phyloP scores from a whole-genome alignment of 2,888 invertebrate genomes.

The Trichopria drosophilae region DNA sequence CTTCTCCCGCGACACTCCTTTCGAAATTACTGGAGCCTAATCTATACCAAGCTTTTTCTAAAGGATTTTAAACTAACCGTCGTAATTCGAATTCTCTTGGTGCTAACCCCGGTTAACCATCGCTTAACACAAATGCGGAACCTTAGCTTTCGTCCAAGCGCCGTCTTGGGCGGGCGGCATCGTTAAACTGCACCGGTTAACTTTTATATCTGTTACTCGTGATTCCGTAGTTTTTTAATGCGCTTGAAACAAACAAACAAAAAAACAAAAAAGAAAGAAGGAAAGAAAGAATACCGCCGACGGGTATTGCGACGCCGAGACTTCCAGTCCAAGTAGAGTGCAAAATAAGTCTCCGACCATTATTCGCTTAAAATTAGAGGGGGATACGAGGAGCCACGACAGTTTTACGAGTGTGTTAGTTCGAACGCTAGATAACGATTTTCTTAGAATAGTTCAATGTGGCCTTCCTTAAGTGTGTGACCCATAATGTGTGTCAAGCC shows the following conservation, averaged over 20 bases:
- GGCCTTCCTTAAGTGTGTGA: conserved; percentile 56
- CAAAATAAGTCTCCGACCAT: conserved; percentile 29
- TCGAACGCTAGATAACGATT: conserved; percentile 49
- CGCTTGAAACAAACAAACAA: conserved; percentile 33
- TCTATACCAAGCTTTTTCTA: conserved; percentile 31
- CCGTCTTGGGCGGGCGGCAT: conserved; percentile 1
- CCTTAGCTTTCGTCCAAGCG: conserved; percentile 14
- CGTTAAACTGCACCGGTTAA: conserved; percentile 31
- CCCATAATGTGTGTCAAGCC: conserved; percentile 45
- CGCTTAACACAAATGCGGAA: conserved; percentile 20
- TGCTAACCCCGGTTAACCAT: conserved; percentile 34
- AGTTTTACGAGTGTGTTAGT: conserved; percentile 43
- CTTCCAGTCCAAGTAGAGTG: conserved; percentile 32
- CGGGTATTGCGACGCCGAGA: conserved; percentile 24
- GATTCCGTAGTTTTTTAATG: conserved; percentile 48
- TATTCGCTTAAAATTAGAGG: conserved; percentile 34
- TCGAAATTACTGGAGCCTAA: conserved; percentile 22
- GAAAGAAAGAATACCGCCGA: conserved; percentile 5
- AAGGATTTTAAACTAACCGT: conserved; percentile 21
- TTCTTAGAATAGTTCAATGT: conserved; percentile 57
- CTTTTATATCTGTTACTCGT: conserved; percentile 48
- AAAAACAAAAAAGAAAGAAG: conserved; percentile 24
- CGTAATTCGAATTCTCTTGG: conserved; percentile 31
- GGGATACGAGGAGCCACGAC: conserved; percentile 18
- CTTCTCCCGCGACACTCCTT: conserved; percentile 19